Base-by-base conservation (phyloP, 2,113 vertebrate genomes). In the Chlamydotis undulata region DNA sequence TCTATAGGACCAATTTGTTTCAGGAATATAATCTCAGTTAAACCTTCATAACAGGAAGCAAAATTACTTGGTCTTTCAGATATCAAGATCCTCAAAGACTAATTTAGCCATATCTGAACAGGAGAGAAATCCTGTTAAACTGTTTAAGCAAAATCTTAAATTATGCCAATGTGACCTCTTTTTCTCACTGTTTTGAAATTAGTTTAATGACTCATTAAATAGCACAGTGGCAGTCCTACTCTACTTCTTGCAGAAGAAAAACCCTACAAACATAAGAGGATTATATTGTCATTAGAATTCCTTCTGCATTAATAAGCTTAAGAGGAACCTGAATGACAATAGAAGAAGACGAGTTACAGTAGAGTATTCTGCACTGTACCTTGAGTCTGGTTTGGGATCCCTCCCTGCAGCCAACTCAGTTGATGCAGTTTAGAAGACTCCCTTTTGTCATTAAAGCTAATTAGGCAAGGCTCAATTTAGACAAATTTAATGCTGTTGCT, bases 301-400 rank as follows among this genome's bases (percentile, higher is more conserved):
- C 63, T 89, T 79, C 25, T 61, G 53, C 43, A n/a, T 85, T 87
- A 95, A 77, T 88, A 92, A 93, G 55, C 50, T 96, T 93, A 93
- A 75, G 35, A 70, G 26, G 71, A 76, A 86, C 49, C 18, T 74
- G 63, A 91, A 91, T 90, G 65, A 85, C 56, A 81, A 64, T 33
- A 59, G 79, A 68, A 57, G 43, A 59, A 61, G 45, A 89, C 71
- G 53, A 79, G 15, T 76, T 84, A 60, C 22, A 57, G 65, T 24
- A 89, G 39, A 91, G 81, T 76, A 87, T 57, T 90, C 61, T 78
- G 43, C 64, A 33, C 24, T 73, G 35, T 74, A 83, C 69, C 49
- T 84, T 28, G 56, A 80, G 52, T 64, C 19, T 79, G 21, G 35
- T 75, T 92, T 96, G 77, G 57, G n/a, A 92, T 63, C 31, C 50